Evolutionary conservation across 1,140 invertebrate species (phyloP).

Genomic region (Whitmania pigra): DNA sequence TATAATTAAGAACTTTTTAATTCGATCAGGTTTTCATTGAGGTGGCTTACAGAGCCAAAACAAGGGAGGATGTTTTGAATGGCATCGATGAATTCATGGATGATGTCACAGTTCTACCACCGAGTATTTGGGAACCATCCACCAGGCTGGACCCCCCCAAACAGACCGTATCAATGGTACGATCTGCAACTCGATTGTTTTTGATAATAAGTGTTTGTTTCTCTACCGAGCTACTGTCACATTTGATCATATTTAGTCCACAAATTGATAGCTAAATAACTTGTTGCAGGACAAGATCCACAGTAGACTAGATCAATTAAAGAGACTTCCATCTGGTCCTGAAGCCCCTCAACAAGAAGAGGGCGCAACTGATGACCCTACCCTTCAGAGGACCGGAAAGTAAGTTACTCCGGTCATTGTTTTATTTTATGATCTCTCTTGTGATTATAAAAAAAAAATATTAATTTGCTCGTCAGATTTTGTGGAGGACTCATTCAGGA

Average conservation of each 20-base stretch:
- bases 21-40: conserved; percentile 61
- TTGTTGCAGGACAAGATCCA: conserved; percentile 4
- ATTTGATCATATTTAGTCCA: too few relatives aligned
- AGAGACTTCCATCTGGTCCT: conserved; percentile 8
- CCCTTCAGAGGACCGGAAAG: conserved; percentile 23
- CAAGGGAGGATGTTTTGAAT: conserved; percentile 66
- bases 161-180: conserved; percentile 56
- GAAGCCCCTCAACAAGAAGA: background rate
- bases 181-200: background rate
- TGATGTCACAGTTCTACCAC: conserved; percentile 83
- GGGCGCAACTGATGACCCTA: conserved; percentile 22
- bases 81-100: conserved; percentile 90
- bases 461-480: conserved; percentile 39
- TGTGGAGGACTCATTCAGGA: conserved; percentile 81
- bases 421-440: too few relatives aligned
- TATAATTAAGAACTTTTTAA: too few relatives aligned
- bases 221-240: too few relatives aligned
- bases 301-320: conserved; percentile 8
- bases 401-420: background rate
- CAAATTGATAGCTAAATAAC: too few relatives aligned
- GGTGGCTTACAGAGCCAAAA: conserved; percentile 75
- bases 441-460: too few relatives aligned
- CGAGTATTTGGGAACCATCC: conserved; percentile 87
- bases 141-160: conserved; percentile 95
- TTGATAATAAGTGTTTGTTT: background rate